phyloP scores from a whole-genome alignment of 2,113 vertebrate species.

The Phasianus colchicus region DNA sequence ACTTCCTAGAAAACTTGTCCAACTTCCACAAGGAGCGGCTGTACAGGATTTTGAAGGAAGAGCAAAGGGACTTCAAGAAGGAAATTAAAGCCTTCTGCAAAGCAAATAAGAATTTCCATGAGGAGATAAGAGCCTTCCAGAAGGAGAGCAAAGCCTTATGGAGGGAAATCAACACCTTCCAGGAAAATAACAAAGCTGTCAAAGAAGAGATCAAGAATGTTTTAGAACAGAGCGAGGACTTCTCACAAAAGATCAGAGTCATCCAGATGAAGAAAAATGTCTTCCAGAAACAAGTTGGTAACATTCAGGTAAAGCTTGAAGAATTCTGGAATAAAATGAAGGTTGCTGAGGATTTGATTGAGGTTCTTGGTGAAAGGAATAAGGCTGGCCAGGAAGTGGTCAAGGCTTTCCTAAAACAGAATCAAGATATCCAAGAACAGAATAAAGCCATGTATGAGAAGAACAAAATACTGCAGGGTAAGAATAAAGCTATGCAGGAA shows the following conservation, averaged over 20 bases:
- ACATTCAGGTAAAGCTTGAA: conserved; percentile 13
- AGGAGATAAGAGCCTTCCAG: conserved; percentile 7
- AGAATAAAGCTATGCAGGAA: neutral
- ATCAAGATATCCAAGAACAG: neutral
- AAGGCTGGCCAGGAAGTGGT: neutral
- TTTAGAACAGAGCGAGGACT: neutral
- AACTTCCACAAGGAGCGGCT: neutral
- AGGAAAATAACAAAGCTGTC: neutral
- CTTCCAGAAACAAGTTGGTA: neutral
- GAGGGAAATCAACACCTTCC: neutral
- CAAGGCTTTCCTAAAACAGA: neutral
- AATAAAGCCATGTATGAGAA: conserved; percentile 3
- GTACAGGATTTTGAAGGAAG: neutral
- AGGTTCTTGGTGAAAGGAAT: neutral
- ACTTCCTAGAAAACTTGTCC: neutral
- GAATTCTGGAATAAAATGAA: neutral
- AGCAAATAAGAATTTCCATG: neutral
- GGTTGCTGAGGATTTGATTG: neutral
- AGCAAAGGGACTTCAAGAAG: neutral
- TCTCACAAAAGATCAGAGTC: neutral
- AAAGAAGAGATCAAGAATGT: neutral
- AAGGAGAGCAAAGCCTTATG: neutral
- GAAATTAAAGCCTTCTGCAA: neutral
- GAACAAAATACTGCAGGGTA: conserved; percentile 11
- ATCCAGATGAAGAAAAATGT: neutral